Conservation (phyloP, 2,888 invertebrate species). For the Peribatodes rhomboidaria region DNA sequence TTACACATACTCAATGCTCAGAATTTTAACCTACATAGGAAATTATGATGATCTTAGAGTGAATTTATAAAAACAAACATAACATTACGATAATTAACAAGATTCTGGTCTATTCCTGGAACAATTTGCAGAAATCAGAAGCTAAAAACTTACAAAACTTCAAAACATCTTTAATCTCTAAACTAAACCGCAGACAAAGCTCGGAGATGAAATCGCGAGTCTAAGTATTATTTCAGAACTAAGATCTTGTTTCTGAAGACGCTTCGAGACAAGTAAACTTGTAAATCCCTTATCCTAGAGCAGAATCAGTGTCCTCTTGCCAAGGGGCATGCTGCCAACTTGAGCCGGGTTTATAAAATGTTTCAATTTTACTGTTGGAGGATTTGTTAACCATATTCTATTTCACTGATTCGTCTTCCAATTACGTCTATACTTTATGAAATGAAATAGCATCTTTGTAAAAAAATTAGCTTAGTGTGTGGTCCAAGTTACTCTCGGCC, state of each 20-base stretch:
- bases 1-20: too few relatives aligned
- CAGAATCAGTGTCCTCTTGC: conserved; percentile 32
- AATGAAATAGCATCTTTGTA: too few relatives aligned
- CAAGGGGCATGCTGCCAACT: conserved; percentile 43
- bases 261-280: conserved; percentile 41
- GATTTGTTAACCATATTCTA: conserved; percentile 36
- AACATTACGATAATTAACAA: too few relatives aligned
- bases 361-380: conserved; percentile 40
- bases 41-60: neutral
- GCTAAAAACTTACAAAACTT: neutral
- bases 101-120: too few relatives aligned
- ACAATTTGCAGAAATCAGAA: neutral
- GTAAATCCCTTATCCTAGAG: conserved; percentile 45
- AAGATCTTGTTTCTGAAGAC: conserved; percentile 38
- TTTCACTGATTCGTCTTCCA: conserved; percentile 15
- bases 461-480: too few relatives aligned
- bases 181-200: conserved; percentile 37
- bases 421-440: neutral
- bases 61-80: too few relatives aligned
- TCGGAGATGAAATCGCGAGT: conserved; percentile 37
- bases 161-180: conserved; percentile 18
- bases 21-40: neutral
- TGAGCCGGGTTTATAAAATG: conserved; percentile 40
- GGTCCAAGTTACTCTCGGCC: too few relatives aligned
- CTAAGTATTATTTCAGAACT: conserved; percentile 43